A percentile compares a stretch with the other conserved stretches of the same genome.
Evolutionary conservation across 2,797 vertebrate genomes (phyloP).

Genomic region (Leptodactylus fallax): DNA sequence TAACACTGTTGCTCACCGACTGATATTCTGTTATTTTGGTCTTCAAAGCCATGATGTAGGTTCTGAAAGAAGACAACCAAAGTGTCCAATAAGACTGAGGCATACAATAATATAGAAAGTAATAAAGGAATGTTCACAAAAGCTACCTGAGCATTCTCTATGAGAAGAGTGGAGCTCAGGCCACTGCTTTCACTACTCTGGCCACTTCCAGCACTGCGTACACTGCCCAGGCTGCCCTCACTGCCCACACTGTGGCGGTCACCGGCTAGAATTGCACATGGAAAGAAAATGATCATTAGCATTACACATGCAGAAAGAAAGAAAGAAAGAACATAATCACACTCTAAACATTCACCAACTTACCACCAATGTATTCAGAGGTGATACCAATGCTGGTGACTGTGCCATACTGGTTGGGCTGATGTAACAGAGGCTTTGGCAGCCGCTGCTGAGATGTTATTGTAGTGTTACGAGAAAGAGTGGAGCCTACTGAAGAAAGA

Average conservation of each 20-base stretch:
- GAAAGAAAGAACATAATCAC: not conserved
- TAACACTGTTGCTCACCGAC: slow-evolving; percentile 41
- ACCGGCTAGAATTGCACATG: slow-evolving; percentile 73
- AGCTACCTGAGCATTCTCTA: slow-evolving; percentile 78
- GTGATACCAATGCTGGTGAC: not conserved
- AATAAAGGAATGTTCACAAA: not conserved
- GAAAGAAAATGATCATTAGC: too few relatives aligned
- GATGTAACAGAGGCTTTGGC: not conserved
- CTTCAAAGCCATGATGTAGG: slow-evolving; percentile 11
- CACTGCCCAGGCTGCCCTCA: slow-evolving; percentile 91
- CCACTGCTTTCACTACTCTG: slow-evolving; percentile 91
- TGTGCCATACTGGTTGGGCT: slow-evolving; percentile 12
- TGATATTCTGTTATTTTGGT: slow-evolving; percentile 36
- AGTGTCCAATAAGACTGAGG: not conserved
- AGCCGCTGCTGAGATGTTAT: slow-evolving; percentile 77
- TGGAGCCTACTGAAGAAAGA: slow-evolving; percentile 77
- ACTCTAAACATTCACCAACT: not conserved
- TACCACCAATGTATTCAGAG: slow-evolving; percentile 45
- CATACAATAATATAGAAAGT: not conserved
- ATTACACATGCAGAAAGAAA: too few relatives aligned
- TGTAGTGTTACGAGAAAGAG: slow-evolving; percentile 82
- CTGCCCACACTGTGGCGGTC: slow-evolving; percentile 93
- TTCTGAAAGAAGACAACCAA: slow-evolving; percentile 37
- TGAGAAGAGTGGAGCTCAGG: slow-evolving; percentile 74
- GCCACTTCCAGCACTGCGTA: slow-evolving; percentile 93